These are phyloP conservation scores for Seriola aureovittata DNA, from an alignment of 2,113 vertebrate species.

Conservation along the genomic window DNA sequence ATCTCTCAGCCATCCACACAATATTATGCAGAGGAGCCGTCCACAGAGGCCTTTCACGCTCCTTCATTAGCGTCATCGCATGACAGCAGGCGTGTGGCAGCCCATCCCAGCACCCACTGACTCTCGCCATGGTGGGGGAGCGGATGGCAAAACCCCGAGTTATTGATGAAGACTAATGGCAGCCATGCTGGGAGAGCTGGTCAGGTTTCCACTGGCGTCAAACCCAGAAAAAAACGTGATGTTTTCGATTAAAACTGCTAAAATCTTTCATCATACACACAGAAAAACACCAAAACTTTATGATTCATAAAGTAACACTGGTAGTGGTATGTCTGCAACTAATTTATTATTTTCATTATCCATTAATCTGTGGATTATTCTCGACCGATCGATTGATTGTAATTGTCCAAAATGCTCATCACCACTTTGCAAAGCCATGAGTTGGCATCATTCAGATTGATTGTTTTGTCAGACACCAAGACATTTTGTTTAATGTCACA, in stretches of 20 bases:
- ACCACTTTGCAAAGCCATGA: no score
- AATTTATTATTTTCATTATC: neutral
- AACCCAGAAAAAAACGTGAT: neutral
- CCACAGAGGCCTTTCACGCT: slow-evolving; percentile 50
- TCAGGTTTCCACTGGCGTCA: slow-evolving; percentile 16
- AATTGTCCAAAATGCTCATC: neutral
- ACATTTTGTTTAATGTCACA: neutral
- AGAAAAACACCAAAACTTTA: no score
- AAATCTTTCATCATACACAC: neutral
- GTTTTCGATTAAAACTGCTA: neutral
- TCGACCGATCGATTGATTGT: neutral
- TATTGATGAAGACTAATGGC: slow-evolving; percentile 74
- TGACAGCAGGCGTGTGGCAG: slow-evolving; percentile 67
- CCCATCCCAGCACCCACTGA: slow-evolving; percentile 63
- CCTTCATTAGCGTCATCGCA: slow-evolving; percentile 72
- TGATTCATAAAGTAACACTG: no score
- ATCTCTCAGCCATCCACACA: slow-evolving; percentile 14
- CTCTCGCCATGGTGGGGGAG: slow-evolving; percentile 47
- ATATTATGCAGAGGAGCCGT: slow-evolving; percentile 55
- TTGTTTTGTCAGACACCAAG: no score
- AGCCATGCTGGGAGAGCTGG: slow-evolving; percentile 54
- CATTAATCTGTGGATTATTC: neutral
- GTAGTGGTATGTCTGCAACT: no score
- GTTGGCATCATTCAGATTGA: no score
- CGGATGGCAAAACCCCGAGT: slow-evolving; percentile 61